Percentiles rank a stretch among this genome's conserved stretches.
phyloP scores from a whole-genome alignment of 2,888 invertebrate species.

The Drosophila tripunctata region DNA sequence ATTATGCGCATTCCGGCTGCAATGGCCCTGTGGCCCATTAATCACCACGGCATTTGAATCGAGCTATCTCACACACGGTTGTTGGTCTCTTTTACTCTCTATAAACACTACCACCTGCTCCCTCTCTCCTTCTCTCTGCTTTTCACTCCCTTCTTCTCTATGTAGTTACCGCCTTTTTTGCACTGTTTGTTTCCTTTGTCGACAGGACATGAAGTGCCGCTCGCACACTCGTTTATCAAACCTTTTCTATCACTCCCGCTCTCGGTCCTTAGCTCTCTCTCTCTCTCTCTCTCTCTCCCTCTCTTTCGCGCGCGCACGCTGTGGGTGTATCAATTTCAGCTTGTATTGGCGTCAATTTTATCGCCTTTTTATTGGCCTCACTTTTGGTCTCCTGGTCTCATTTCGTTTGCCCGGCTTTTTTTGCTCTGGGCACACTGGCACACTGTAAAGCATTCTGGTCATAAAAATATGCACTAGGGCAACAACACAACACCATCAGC shows the following conservation, averaged over 20 bases:
- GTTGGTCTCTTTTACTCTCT: conserved; percentile 47
- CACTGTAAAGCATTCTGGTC: conserved; percentile 46
- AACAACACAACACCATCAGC: too few relatives aligned
- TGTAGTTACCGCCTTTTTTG: conserved; percentile 67
- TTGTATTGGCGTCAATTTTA: conserved; percentile 71
- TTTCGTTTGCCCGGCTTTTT: conserved; percentile 49
- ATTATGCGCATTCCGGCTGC: conserved; percentile 79
- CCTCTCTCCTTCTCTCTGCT: background rate
- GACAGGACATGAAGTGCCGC: conserved; percentile 51
- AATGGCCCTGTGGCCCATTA: conserved; percentile 76
- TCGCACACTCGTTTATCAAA: conserved; percentile 44
- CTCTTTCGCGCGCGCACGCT: too few relatives aligned
- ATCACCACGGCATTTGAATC: conserved; percentile 77
- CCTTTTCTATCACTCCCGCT: conserved; percentile 3
- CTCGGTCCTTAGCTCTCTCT: background rate
- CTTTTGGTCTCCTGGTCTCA: conserved; percentile 69
- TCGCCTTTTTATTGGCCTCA: conserved; percentile 80
- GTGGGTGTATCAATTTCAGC: conserved; percentile 14
- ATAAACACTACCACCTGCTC: conserved; percentile 42
- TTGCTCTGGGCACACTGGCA: conserved; percentile 48
- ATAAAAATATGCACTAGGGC: conserved; percentile 70
- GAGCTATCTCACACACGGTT: conserved; percentile 52
- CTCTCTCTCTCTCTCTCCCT: background rate
- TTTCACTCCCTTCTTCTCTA: background rate
- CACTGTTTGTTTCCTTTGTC: conserved; percentile 40